These are phyloP conservation scores for Alentia gelatinosa DNA, from an alignment of 2,888 invertebrate genomes.

Conservation along the genomic window DNA sequence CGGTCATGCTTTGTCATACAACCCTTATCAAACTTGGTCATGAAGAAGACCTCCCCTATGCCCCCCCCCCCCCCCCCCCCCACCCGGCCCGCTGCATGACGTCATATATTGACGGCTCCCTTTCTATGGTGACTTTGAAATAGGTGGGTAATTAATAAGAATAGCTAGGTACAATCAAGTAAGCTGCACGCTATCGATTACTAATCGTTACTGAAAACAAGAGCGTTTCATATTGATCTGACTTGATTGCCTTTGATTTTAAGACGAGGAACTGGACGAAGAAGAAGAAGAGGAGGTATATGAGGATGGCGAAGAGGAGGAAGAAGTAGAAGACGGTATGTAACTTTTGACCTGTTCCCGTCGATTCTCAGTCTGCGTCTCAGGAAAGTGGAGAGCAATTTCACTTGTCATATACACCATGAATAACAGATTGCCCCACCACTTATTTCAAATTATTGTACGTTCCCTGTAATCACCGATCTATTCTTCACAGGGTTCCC, in stretches of 20 bases:
- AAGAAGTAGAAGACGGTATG: slow-evolving; percentile 56
- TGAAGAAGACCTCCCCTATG: too few relatives aligned
- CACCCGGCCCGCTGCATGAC: too few relatives aligned
- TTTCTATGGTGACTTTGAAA: too few relatives aligned
- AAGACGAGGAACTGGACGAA: slow-evolving; percentile 69
- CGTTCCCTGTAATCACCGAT: background rate
- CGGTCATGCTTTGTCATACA: too few relatives aligned
- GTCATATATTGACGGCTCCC: too few relatives aligned
- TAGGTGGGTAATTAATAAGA: too few relatives aligned
- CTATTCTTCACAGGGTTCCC: background rate
- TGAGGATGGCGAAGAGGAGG: slow-evolving; percentile 58
- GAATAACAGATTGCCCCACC: background rate
- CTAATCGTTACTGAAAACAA: too few relatives aligned
- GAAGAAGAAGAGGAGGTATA: slow-evolving; percentile 57
- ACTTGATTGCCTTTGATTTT: background rate
- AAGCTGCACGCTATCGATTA: too few relatives aligned
- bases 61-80: too few relatives aligned
- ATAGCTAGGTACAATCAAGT: too few relatives aligned
- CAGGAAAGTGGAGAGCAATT: background rate
- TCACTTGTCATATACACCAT: background rate
- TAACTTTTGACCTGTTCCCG: background rate
- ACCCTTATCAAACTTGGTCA: too few relatives aligned
- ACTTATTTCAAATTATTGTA: background rate
- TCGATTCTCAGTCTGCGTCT: background rate
- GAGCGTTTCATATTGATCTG: too few relatives aligned